phyloP scores from a whole-genome alignment of 2,797 vertebrate species.

The Fistularia tabacaria region DNA sequence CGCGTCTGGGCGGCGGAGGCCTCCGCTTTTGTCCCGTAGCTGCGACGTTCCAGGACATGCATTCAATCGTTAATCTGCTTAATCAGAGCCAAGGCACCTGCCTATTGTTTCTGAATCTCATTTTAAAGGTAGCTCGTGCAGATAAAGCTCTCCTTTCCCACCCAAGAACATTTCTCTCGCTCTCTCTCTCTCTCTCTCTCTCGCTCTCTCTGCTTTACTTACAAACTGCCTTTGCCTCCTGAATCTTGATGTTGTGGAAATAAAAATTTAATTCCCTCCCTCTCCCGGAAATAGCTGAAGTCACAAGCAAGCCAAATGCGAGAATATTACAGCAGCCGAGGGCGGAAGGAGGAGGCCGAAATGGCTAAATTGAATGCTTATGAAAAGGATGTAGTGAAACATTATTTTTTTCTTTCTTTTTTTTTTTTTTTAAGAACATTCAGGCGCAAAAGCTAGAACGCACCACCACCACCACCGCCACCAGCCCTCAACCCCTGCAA shows the following conservation, averaged over 20 bases:
- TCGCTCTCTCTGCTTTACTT: too few species aligned
- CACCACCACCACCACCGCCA: background rate
- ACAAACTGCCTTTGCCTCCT: conserved; percentile 12
- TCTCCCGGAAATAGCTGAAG: conserved; percentile 12
- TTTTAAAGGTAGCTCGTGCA: conserved; percentile 6
- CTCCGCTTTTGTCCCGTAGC: too few species aligned
- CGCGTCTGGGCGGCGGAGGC: too few species aligned
- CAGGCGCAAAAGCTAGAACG: background rate
- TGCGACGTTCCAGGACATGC: too few species aligned
- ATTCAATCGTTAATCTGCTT: background rate
- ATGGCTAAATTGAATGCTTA: conserved; percentile 1
- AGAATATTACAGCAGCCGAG: background rate
- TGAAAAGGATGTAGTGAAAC: conserved; percentile 15
- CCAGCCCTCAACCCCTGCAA: conserved; percentile 22
- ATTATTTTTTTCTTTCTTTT: background rate
- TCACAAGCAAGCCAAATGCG: conserved; percentile 1
- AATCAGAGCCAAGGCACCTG: background rate
- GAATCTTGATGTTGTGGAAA: conserved; percentile 13
- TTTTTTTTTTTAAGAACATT: background rate
- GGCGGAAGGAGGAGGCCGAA: background rate
- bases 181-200: background rate
- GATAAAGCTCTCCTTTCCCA: background rate
- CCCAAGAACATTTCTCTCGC: conserved; percentile 11
- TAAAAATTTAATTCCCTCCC: conserved; percentile 1
- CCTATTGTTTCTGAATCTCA: background rate